Percentiles rank a stretch among this genome's conserved stretches.
phyloP scores from a whole-genome alignment of 2,113 vertebrate genomes.

The Urocolius indicus region DNA sequence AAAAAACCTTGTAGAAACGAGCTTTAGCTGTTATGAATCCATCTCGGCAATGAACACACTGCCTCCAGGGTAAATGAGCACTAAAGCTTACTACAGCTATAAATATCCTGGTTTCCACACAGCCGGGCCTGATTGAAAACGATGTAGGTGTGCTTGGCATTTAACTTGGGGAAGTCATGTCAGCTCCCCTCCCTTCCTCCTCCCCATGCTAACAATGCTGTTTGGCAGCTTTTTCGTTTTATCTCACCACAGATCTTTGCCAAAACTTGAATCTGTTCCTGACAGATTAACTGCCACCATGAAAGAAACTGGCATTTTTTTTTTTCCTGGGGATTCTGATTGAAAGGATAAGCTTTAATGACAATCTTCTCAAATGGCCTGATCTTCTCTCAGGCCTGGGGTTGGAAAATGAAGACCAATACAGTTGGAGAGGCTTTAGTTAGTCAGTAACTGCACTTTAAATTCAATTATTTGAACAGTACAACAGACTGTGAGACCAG shows the following conservation, averaged over 20 bases:
- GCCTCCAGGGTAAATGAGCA: constrained; percentile 70
- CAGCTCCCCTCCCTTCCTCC: constrained; percentile 62
- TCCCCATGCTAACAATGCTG: constrained; percentile 67
- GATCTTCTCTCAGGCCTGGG: constrained; percentile 67
- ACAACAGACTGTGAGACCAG: constrained; percentile 30
- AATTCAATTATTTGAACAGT: constrained; percentile 49
- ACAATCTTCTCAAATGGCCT: constrained; percentile 66
- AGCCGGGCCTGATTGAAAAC: constrained; percentile 51
- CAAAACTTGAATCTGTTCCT: constrained; percentile 88
- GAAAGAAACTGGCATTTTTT: constrained; percentile 82
- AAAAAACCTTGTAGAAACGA: constrained; percentile 59
- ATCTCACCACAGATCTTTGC: constrained; percentile 80
- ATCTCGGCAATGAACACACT: constrained; percentile 63
- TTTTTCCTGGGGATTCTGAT: constrained; percentile 75
- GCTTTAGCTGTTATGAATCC: constrained; percentile 67
- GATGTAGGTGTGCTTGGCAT: constrained; percentile 74
- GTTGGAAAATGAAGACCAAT: constrained; percentile 64
- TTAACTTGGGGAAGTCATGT: constrained; percentile 65
- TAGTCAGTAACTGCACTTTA: constrained; percentile 60
- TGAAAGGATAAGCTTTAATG: constrained; percentile 76
- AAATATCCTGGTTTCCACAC: constrained; percentile 73
- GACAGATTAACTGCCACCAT: constrained; percentile 85
- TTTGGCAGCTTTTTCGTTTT: constrained; percentile 77
- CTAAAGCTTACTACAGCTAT: constrained; percentile 58
- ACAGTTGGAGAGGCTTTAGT: constrained; percentile 44